phyloP scores from a whole-genome alignment of 2,888 invertebrate species.

The Sepioteuthis lessoniana region DNA sequence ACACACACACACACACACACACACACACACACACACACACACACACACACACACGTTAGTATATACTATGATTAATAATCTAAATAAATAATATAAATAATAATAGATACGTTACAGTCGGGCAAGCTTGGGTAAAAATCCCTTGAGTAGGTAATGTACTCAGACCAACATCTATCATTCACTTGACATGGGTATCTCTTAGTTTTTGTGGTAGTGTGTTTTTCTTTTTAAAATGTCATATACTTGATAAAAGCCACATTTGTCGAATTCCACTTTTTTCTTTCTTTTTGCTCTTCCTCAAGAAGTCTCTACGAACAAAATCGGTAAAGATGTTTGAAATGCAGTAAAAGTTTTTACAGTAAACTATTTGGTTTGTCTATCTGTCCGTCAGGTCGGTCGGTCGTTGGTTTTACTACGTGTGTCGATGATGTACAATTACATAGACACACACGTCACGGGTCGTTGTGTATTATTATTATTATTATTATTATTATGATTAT shows the following conservation, averaged over 20 bases:
- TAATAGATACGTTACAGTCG: slow-evolving; percentile 43
- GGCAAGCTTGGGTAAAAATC: slow-evolving; percentile 23
- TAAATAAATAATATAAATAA: slow-evolving; percentile 33
- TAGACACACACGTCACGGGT: slow-evolving; percentile 21
- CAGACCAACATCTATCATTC: slow-evolving; percentile 33
- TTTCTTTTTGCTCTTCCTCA: background rate
- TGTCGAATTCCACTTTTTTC: slow-evolving; percentile 33
- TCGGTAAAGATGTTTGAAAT: background rate
- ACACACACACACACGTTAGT: background rate
- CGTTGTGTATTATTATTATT: slow-evolving; percentile 2
- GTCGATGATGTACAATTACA: background rate
- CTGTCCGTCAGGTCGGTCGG: background rate
- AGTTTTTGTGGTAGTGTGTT: background rate
- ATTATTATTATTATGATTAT: background rate
- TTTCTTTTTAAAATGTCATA: background rate
- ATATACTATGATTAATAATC: background rate
- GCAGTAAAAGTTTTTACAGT: slow-evolving; percentile 33
- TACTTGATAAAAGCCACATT: background rate
- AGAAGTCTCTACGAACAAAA: background rate
- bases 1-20: background rate
- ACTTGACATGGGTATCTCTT: background rate
- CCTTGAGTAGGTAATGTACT: slow-evolving; percentile 20
- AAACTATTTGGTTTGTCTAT: slow-evolving; percentile 18
- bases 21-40: no score
- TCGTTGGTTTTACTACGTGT: slow-evolving; percentile 2